These are phyloP conservation scores for Andrena camellia DNA, from an alignment of 2,888 invertebrate genomes.

Conservation along the genomic window DNA sequence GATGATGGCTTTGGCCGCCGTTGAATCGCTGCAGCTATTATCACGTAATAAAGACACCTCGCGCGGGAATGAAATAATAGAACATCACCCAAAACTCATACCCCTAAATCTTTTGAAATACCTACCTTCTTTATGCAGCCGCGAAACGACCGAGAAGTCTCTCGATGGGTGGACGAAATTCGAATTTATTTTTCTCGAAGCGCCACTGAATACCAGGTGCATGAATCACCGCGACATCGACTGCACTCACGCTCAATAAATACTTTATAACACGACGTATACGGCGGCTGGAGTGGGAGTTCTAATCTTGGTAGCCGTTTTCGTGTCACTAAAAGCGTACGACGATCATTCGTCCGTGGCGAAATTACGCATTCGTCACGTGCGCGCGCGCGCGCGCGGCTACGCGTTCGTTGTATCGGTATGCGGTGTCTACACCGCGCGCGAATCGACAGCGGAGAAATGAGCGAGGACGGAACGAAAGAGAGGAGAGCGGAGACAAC, in stretches of 20 bases:
- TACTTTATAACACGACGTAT: constrained; percentile 28
- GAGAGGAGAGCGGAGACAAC: constrained; percentile 62
- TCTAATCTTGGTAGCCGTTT: constrained; percentile 59
- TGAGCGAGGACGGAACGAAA: constrained; percentile 42
- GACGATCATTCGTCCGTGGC: constrained; percentile 59
- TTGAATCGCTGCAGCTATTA: no score
- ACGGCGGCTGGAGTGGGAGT: neutral
- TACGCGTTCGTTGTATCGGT: constrained; percentile 76
- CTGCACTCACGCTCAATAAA: constrained; percentile 47
- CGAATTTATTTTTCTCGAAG: constrained; percentile 50
- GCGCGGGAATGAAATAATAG: no score
- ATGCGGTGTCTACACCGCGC: constrained; percentile 66
- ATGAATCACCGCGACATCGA: constrained; percentile 57
- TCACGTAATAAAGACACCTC: no score
- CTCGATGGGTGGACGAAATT: constrained; percentile 9
- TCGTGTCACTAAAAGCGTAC: constrained; percentile 67
- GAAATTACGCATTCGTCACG: constrained; percentile 79
- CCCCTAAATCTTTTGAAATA: no score
- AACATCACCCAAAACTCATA: no score
- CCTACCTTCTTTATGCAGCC: neutral
- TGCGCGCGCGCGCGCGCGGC: constrained; percentile 54
- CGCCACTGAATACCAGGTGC: constrained; percentile 58
- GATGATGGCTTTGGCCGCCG: no score
- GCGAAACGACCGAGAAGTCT: neutral
- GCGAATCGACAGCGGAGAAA: constrained; percentile 20